Percentiles rank a stretch among this genome's conserved stretches.
Conservation (phyloP, 35 echinoderm and acorn worm genomes). For the Antedon bifida region DNA sequence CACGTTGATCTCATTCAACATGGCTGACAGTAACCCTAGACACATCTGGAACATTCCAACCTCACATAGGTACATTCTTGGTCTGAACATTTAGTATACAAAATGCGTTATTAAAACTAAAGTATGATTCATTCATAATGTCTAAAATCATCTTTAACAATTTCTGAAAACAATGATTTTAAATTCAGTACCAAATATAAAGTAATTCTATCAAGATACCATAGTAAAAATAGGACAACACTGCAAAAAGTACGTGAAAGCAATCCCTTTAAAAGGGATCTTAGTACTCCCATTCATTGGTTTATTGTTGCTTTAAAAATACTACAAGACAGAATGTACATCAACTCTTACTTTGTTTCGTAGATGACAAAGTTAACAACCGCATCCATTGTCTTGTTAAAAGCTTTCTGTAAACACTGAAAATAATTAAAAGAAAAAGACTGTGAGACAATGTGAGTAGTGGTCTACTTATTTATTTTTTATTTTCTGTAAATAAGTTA, state of each 20-base stretch:
- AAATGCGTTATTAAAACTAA: neutral
- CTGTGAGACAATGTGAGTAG: neutral
- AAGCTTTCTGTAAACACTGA: conserved; percentile 96
- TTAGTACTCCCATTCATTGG: too few relatives aligned
- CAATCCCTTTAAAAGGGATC: too few relatives aligned
- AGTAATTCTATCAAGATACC: too few relatives aligned
- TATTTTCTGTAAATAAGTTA: neutral
- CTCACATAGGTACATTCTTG: conserved; percentile 57
- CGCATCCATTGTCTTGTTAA: conserved; percentile 99
- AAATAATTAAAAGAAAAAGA: neutral
- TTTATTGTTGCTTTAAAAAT: too few relatives aligned
- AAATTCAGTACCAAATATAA: too few relatives aligned
- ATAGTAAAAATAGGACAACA: too few relatives aligned
- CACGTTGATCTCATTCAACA: conserved; percentile 78
- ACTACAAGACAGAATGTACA: too few relatives aligned
- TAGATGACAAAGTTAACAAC: conserved; percentile 97
- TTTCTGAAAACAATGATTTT: too few relatives aligned
- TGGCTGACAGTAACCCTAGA: conserved; percentile 73
- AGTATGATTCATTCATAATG: too few relatives aligned
- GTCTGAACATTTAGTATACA: conserved; percentile 27
- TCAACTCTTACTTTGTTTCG: conserved; percentile 74
- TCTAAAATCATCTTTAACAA: too few relatives aligned
- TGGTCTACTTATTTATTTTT: neutral
- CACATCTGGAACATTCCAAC: conserved; percentile 79
- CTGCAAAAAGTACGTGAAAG: too few relatives aligned